These are phyloP conservation scores for Oceanites oceanicus DNA, from an alignment of 2,113 vertebrate species.

Conservation along the genomic window DNA sequence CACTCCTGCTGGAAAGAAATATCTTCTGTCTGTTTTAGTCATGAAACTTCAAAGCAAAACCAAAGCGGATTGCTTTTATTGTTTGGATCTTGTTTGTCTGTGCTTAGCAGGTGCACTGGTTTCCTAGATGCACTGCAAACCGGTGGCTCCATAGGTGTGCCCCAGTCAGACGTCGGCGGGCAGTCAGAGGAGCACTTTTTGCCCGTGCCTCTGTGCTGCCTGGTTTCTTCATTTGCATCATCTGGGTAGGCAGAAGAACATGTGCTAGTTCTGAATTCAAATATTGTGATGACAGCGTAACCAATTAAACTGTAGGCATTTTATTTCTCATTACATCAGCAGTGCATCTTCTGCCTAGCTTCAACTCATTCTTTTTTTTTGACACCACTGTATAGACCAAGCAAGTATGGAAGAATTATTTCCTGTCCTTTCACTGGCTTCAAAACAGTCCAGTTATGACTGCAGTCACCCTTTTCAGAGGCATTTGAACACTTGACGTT, in stretches of 20 bases:
- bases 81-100: background rate
- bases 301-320: background rate
- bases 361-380: background rate
- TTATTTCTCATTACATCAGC: background rate
- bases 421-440: background rate
- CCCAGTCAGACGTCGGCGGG: fast-evolving
- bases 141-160: fast-evolving
- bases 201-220: background rate
- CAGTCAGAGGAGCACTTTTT: background rate
- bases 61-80: background rate
- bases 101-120: background rate
- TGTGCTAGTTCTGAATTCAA: background rate
- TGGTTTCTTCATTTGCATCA: background rate
- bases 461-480: conserved; percentile 2
- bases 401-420: background rate
- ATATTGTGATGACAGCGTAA: background rate
- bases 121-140: background rate
- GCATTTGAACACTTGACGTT: background rate
- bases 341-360: background rate
- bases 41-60: background rate
- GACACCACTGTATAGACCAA: background rate
- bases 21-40: background rate
- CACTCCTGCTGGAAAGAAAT: background rate
- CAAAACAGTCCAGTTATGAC: background rate
- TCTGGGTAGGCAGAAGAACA: background rate